Conservation (phyloP, 2,888 invertebrate genomes). For the Eumacrocentrus americanus region DNA sequence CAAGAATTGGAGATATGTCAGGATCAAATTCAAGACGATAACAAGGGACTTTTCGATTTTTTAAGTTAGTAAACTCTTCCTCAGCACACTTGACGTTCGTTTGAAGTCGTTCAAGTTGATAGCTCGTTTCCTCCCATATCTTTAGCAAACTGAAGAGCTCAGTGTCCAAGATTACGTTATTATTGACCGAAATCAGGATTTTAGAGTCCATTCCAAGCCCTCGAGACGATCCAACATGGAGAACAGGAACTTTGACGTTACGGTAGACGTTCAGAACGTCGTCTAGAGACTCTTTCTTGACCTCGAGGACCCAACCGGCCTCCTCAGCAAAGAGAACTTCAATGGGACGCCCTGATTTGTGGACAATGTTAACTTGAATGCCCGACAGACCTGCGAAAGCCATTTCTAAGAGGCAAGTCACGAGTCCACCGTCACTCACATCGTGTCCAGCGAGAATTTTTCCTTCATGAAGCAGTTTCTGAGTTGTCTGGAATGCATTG, state of each 20-base stretch:
- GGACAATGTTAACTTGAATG: slow-evolving; percentile 69
- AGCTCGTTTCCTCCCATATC: slow-evolving; percentile 96
- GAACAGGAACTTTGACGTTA: slow-evolving; percentile 68
- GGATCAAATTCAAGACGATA: slow-evolving; percentile 78
- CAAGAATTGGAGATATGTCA: slow-evolving; percentile 62
- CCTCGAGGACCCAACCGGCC: slow-evolving; percentile 84
- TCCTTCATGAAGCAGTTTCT: slow-evolving; percentile 79
- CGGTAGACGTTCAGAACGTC: slow-evolving; percentile 70
- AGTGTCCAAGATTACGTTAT: slow-evolving; percentile 67
- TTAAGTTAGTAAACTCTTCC: slow-evolving; percentile 77
- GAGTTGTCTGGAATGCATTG: slow-evolving; percentile 82
- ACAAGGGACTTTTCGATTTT: slow-evolving; percentile 72
- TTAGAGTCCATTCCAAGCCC: slow-evolving; percentile 73
- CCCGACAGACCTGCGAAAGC: slow-evolving; percentile 92
- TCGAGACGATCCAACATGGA: slow-evolving; percentile 71
- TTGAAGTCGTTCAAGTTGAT: slow-evolving; percentile 84
- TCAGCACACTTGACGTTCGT: slow-evolving; percentile 78
- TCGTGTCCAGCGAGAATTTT: slow-evolving; percentile 88
- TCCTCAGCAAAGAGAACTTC: slow-evolving; percentile 84
- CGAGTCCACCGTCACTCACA: slow-evolving; percentile 93
- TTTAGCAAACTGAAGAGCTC: slow-evolving; percentile 74
- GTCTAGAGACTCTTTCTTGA: slow-evolving; percentile 65
- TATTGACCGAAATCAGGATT: slow-evolving; percentile 68
- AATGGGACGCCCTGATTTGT: slow-evolving; percentile 65
- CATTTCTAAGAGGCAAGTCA: slow-evolving; percentile 93